Evolutionary conservation across 2,797 vertebrate species (phyloP), one percentile per base, ranked within the genome.

Genomic region (Phalanger gymnotis): DNA sequence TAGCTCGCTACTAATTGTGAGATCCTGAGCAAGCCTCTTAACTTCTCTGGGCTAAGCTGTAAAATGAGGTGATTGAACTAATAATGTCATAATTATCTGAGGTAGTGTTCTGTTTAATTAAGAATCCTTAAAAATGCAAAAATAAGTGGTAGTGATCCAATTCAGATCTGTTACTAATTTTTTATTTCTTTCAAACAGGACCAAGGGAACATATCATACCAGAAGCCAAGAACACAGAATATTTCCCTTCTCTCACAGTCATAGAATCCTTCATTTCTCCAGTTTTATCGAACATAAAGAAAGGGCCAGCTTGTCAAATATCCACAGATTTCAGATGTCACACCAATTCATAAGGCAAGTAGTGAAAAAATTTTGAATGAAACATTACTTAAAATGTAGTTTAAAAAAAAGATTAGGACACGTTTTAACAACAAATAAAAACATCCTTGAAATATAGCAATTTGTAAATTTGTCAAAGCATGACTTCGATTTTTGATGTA

Each of bases 301-400:
- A 98, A 97, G 95, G 95, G 94, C 55, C 81, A 19, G 92, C 22
- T 96, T 97, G 90, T 61, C 96, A 96, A 61, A 97, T 95, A 97
- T 97, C 96, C 92, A 97, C 96, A 97, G 94, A 98, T 81, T 81
- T 47, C 73, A 96, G 90, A 98, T 97, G 95, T 98, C 97, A 97
- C 87, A 97, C 91, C 30, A 95, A 95, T 96, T 95, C 95, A 96
- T 96, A 96, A 98, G 98, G 98, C 96, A 98, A 98, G 98, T 95
- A 96, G 92, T 97, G 61, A 97, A 97, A 91, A 96, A 96, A 73
- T 96, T 96, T 27, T 97, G 28, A n/a, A 89, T 93, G 53, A 93
- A 9, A 27, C 3, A 87, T 95, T 93, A 66, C 54, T 96, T 94
- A 93, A 16, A 91, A 57, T 90, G 30, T 95, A 94, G 90, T 87